Evolutionary conservation across 2,888 invertebrate species (phyloP).

Genomic region (Agrotis clavis): DNA sequence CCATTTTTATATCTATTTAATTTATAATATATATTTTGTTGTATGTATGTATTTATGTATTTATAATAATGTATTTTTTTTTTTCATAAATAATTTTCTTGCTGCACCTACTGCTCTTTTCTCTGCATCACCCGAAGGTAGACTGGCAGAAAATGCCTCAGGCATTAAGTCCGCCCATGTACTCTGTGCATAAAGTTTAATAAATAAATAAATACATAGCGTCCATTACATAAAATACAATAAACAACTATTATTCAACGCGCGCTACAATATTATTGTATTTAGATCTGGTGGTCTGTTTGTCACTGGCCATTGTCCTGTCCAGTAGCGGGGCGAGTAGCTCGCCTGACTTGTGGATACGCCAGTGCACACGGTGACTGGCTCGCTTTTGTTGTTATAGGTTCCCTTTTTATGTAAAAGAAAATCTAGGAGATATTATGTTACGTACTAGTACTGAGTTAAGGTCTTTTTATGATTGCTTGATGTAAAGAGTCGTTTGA

Average conservation of each 20-base stretch:
- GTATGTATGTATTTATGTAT: too few species aligned
- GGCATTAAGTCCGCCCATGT: too few species aligned
- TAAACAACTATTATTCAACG: constrained; percentile 52
- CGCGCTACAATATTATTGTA: constrained; percentile 52
- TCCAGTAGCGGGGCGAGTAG: constrained; percentile 36
- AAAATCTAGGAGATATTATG: constrained; percentile 7
- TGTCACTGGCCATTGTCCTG: constrained; percentile 66
- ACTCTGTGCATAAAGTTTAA: too few species aligned
- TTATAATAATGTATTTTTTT: too few species aligned
- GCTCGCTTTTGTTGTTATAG: constrained; percentile 16
- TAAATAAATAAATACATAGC: too few species aligned
- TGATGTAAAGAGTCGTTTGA: neutral
- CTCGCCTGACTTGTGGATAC: constrained; percentile 39
- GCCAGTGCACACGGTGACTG: constrained; percentile 34
- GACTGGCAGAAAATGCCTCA: too few species aligned
- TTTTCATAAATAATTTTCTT: too few species aligned
- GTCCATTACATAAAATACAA: constrained; percentile 20
- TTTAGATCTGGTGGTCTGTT: constrained; percentile 55
- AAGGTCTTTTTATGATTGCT: neutral
- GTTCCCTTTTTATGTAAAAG: constrained; percentile 6
- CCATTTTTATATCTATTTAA: too few species aligned
- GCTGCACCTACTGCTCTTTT: too few species aligned
- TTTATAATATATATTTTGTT: too few species aligned
- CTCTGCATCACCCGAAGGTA: too few species aligned
- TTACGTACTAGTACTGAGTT: neutral